Evolutionary conservation across 2,113 vertebrate species (phyloP).

Genomic region (Arothron firmamentum): DNA sequence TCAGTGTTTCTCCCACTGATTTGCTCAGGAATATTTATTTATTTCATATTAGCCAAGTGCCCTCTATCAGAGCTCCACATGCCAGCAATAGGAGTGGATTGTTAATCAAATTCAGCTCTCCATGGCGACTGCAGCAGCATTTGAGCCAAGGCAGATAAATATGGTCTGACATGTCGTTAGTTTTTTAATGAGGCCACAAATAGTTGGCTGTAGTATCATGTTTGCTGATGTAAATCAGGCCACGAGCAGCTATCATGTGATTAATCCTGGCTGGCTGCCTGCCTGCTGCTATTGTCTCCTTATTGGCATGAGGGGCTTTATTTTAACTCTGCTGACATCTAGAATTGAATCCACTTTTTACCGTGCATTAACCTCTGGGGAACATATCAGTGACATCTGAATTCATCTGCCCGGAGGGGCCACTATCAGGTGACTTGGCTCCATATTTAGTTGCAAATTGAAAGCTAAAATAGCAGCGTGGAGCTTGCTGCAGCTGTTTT

Average conservation of each 20-base stretch:
- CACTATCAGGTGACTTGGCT: conserved; percentile 1
- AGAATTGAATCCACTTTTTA: conserved; percentile 6
- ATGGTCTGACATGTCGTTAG: conserved; percentile 15
- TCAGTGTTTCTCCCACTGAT: no score
- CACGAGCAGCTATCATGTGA: conserved; percentile 36
- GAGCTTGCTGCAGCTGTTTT: conserved; percentile 69
- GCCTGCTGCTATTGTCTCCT: not conserved
- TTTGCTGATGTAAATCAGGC: conserved; percentile 43
- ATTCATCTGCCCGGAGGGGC: not conserved
- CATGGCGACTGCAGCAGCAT: conserved; percentile 3
- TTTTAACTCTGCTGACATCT: not conserved
- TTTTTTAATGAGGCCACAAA: conserved; percentile 60
- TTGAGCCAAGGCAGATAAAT: conserved; percentile 34
- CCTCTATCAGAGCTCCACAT: not conserved
- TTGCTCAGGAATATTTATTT: no score
- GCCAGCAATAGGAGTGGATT: not conserved
- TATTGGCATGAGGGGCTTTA: conserved; percentile 34
- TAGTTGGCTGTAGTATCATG: conserved; percentile 58
- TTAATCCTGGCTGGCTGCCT: conserved; percentile 20
- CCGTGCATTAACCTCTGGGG: not conserved
- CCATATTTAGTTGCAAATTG: conserved; percentile 65
- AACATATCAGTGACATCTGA: not conserved
- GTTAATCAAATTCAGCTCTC: not conserved
- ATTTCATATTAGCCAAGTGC: no score
- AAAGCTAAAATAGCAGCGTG: conserved; percentile 71